Evolutionary conservation across 2,113 vertebrate species (phyloP).

Genomic region (Carettochelys insculpta): DNA sequence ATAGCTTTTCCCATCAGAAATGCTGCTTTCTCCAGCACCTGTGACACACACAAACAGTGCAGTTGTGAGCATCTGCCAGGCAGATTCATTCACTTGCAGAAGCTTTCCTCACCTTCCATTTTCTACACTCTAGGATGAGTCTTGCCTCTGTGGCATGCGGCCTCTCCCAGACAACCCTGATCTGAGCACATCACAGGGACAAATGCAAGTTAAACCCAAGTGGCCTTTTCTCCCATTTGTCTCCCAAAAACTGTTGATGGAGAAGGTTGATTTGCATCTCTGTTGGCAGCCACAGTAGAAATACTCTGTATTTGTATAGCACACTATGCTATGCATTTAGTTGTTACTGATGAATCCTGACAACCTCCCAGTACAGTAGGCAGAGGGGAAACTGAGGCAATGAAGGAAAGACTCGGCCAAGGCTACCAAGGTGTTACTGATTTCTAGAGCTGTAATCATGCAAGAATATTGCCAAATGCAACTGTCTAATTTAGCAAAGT

Average conservation of each 20-base stretch:
- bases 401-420: neutral
- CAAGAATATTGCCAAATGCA: neutral
- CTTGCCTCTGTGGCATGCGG: neutral
- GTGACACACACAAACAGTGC: neutral
- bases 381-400: slow-evolving; percentile 6
- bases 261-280: neutral
- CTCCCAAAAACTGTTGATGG: neutral
- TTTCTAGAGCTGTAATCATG: neutral
- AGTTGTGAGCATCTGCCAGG: neutral
- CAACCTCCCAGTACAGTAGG: neutral
- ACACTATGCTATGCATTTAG: neutral
- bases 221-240: slow-evolving; percentile 1
- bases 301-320: slow-evolving; percentile 18
- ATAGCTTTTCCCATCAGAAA: slow-evolving; percentile 71
- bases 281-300: neutral
- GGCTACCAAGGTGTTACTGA: neutral
- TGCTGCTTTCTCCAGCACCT: slow-evolving; percentile 78
- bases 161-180: neutral
- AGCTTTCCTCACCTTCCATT: neutral
- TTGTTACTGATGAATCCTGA: slow-evolving; percentile 22
- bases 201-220: neutral
- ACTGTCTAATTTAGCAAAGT: neutral
- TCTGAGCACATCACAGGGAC: neutral
- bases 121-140: neutral
- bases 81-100: neutral